These are phyloP conservation scores for Vipera ursinii DNA, from an alignment of 2,797 vertebrate genomes.

Conservation along the genomic window DNA sequence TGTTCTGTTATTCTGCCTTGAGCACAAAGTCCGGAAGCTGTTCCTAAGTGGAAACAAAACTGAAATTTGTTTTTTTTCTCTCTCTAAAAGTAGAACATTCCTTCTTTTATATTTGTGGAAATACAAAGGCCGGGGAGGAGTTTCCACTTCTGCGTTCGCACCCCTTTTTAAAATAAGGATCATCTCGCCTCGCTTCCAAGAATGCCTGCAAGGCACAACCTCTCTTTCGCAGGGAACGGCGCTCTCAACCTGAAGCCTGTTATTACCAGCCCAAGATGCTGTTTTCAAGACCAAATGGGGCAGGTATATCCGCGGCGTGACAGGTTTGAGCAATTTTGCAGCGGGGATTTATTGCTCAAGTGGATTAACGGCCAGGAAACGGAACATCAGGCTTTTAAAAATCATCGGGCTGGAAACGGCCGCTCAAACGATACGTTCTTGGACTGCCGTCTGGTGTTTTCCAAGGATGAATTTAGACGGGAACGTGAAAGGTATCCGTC, in stretches of 20 bases:
- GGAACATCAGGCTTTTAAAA: neutral
- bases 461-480: conserved; percentile 8
- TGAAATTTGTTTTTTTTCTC: no score
- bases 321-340: neutral
- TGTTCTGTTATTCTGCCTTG: no score
- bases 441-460: neutral
- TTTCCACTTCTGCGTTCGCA: neutral
- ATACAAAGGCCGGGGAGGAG: neutral
- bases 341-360: neutral
- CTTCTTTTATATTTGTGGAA: neutral
- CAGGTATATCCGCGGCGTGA: neutral
- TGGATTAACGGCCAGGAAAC: conserved; percentile 13
- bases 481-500: neutral
- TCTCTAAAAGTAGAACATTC: neutral
- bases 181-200: neutral
- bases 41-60: neutral
- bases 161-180: neutral
- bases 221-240: neutral
- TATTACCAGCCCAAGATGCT: neutral
- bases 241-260: neutral
- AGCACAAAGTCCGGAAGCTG: neutral
- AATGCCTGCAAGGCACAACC: neutral
- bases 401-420: neutral
- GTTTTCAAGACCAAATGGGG: neutral
- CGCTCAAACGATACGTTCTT: neutral